Base-by-base conservation (phyloP, 2,113 vertebrate genomes). In the Antechinus stuartii region DNA sequence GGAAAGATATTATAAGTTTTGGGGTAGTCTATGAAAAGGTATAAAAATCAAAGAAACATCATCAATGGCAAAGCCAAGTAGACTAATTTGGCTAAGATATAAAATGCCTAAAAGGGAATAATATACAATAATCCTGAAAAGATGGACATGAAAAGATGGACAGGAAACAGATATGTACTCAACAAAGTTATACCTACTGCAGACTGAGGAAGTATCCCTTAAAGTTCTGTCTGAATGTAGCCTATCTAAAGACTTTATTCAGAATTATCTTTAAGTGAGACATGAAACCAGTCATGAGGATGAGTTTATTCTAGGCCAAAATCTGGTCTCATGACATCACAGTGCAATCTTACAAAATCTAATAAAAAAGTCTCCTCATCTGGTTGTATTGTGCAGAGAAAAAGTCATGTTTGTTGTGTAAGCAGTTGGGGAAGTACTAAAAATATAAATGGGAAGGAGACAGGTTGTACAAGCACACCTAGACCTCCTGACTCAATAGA, bases 231-330 rank as follows among this genome's bases (percentile, higher is more conserved):
- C 98, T 99, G 99, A 96, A 99, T 99, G 92, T 99, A 99, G 49
- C 99, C 99, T 0, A 98, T 99, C 97, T 99, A 93, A 56, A 99
- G 97, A 93, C 99, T 99, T 93, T 98, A 98, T 53, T 95, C 54
- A 8, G 98, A 96, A 90, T 1, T 96, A 92, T 98, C 98, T 95
- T 98, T 98, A 53, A 98, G 95, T 14, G 99, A 99, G 92, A 99
- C 61, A 0, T 99, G 99, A 97, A 99, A 99, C 99, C 99, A 99
- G 42, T 99, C 99, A 0, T 99, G 99, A 2, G 99, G 99, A 94
- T 99, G 98, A 97, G 99, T 99, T 95, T 98, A 99, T 57, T 99
- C 99, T 56, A 98, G 98, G 52, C 99, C 98, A 96, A 99, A 99
- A 96, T 97, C 98, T 3, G 98, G 97, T 55, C 97, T 98, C 94